Evolutionary conservation across 2,113 vertebrate genomes (phyloP), one percentile per base, ranked within the genome.

Genomic region (Anolis carolinensis): DNA sequence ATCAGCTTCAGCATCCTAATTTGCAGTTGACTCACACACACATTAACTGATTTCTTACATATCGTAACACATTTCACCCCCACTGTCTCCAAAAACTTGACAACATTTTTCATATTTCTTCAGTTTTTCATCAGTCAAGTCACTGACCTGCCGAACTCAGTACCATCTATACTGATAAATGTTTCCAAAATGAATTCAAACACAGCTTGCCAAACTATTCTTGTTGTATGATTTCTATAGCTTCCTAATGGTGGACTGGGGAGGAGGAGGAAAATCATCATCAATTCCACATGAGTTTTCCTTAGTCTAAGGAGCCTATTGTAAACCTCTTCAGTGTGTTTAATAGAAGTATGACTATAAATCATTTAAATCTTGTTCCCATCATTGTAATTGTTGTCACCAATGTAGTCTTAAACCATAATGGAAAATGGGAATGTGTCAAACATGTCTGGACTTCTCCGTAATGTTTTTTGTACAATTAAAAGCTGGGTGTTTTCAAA

Each of bases 391-490:
- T 74, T 48, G 18, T 55, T 55, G 27, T 55, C 16, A 55, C 27
- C 48, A 16, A 32, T 50, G 52, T 6, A 20, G 30, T 55, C 75
- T 55, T 55, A 25, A 62, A 79, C 32, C 32, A 25, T 9, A 59
- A 32, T n/a, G 59, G 52, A 79, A 59, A 63, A 79, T 36, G 18
- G 81, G 88, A 70, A 83, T 32, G 52, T 84, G 62, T 65, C 74
- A 90, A 27, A 86, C 85, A 73, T 80, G 90, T n/a, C n/a, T 52
- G 5, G 10, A 82, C 44, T 32, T 67, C 86, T 76, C 88, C 67
- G 81, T 89, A 81, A 78, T 79, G 7, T 91, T 91, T 88, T 87
- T 52, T 27, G 44, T 59, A 87, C 88, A 89, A 82, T 62, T 78
- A 87, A 90, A 63, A 27, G 59, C 14, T 70, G 39, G 7, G 73